Percentiles rank a stretch among this genome's conserved stretches.
Conservation (phyloP, 2,888 invertebrate genomes). For the Xestia sexstrigata region DNA sequence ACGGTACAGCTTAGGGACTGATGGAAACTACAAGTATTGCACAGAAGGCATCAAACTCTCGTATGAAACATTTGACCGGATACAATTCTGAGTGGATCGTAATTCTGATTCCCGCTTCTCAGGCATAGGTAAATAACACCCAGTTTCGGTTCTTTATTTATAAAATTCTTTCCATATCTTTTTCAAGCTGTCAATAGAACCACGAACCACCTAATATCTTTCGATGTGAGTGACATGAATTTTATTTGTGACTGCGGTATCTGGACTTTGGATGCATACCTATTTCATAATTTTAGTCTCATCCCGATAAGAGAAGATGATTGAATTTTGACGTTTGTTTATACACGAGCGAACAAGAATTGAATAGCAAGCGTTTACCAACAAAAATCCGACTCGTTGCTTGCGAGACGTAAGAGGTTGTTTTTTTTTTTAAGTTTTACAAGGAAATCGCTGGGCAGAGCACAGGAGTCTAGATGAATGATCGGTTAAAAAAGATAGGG, state of each 20-base stretch:
- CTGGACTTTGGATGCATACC: background rate
- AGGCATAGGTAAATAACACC: no score
- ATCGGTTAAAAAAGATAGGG: background rate
- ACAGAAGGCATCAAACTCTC: background rate
- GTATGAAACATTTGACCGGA: background rate
- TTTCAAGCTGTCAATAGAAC: background rate
- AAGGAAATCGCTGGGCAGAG: no score
- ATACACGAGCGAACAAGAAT: background rate
- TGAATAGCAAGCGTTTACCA: background rate
- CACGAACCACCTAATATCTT: background rate
- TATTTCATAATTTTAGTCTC: background rate
- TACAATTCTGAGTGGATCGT: background rate
- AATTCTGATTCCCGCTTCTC: background rate
- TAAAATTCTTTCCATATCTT: background rate
- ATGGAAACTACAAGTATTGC: background rate
- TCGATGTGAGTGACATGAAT: background rate
- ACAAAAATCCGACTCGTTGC: background rate
- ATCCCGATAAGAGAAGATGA: constrained; percentile 11
- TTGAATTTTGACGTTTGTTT: background rate
- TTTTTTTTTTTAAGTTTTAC: background rate
- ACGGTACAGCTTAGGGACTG: background rate
- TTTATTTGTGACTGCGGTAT: background rate
- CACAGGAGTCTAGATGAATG: background rate
- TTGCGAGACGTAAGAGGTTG: background rate
- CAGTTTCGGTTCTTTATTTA: background rate